These are phyloP conservation scores for Ceratotherium simum DNA, from an alignment of 2,113 vertebrate species.

Conservation along the genomic window DNA sequence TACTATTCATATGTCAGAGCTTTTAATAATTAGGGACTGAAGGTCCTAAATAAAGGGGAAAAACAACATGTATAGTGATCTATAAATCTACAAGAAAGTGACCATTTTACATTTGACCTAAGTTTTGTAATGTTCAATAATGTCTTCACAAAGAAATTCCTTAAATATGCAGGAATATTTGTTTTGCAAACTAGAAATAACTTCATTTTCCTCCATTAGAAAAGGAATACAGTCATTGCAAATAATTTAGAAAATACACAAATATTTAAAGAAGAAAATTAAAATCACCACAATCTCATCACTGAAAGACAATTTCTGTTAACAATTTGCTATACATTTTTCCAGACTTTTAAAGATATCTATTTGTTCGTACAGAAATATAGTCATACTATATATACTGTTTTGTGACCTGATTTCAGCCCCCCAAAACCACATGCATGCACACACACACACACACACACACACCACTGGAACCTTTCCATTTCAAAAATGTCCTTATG, in stretches of 20 bases:
- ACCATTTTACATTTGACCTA: neutral
- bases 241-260: neutral
- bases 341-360: neutral
- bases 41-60: neutral
- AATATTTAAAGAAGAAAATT: neutral
- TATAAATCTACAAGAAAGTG: neutral
- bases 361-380: neutral
- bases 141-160: neutral
- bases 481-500: neutral
- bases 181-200: neutral
- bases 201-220: neutral
- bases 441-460: neutral
- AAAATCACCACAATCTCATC: neutral
- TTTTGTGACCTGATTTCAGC: neutral
- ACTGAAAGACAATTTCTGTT: neutral
- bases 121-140: neutral
- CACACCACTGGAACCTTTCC: neutral
- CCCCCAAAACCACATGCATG: neutral
- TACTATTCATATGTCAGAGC: neutral
- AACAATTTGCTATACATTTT: neutral
- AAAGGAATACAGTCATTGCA: neutral
- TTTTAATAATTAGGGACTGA: constrained; percentile 1
- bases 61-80: neutral
- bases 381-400: neutral
- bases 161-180: neutral